Evolutionary conservation across 2,113 vertebrate species (phyloP), one percentile per base, ranked within the genome.

Genomic region (Cavia porcellus): DNA sequence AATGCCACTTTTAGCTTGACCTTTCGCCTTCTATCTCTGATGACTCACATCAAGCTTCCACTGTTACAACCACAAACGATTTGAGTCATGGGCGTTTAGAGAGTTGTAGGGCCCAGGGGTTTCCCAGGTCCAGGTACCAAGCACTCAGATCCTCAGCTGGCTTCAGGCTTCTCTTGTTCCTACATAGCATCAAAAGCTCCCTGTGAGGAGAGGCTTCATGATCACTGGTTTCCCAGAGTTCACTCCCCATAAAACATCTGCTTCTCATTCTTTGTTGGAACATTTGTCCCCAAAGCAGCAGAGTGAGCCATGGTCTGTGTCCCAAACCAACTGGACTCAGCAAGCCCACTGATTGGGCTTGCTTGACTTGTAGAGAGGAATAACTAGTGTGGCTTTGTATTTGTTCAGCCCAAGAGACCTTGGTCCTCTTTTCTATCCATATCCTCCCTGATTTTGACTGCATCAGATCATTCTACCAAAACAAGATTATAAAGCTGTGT

Each of bases 231-330:
- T 55, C 35, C 28, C 9, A 25, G 17, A 62, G 59, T 88, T 52
- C 24, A 14, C 45, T 81, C 20, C 72, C 19, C 13, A 0, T 15
- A 2, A 64, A 87, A 94, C 95, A 92, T 94, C 89, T 96, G 92
- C 88, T 97, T 97, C 87, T 89, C 74, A 32, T 94, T 96, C 64
- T 93, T 50, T 2, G 14, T 86, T 88, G 66, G 84, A 97, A 88
- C 93, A 92, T 66, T 45, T 92, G 90, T 96, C 61, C 94, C 75
- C 1, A 2, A 50, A 62, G 61, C 47, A 2, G 10, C 24, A 30
- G 62, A 42, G 11, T 10, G 3, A 47, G 80, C 89, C 70, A 15
- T 61, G 72, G 66, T 90, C 89, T 55, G 52, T 47, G 77, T 90
- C 66, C 86, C 92, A 90, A 70, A 47, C 57, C 70, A 86, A 32